Evolutionary conservation across 2,797 vertebrate genomes (phyloP), one percentile per base, ranked within the genome.

Genomic region (Salmo trutta): DNA sequence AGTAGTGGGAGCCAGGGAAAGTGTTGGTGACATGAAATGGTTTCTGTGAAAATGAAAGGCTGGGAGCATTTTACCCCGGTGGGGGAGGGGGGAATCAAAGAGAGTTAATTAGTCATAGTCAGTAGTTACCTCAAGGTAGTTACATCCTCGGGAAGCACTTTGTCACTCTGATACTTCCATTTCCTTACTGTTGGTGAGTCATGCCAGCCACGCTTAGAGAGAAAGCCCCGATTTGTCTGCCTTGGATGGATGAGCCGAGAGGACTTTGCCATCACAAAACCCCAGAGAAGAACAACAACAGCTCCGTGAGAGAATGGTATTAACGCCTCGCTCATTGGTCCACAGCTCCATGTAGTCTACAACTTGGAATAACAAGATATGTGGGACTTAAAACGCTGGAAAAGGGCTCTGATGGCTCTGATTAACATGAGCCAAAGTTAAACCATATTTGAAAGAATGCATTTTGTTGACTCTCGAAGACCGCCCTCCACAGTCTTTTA

Each of bases 221-320:
- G 80, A 41, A 29, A 36, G 33, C 71, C 53, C 6, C 21, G 15
- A 19, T 36, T 79, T 53, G 73, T 83, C 74, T 74, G 41, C 72
- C 80, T 78, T 75, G 83, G 41, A 12, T 52, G 69, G 83, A 79
- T 81, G 81, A 85, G 76, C 65, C 77, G 53, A 84, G 19, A 59
- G 56, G 74, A 78, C 77, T 52, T 79, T 78, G 41, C 75, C 86
- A 85, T 87, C 87, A 79, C 80, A 82, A 77, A 78, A 53, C 52
- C 78, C 65, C 84, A 29, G 17, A 54, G 52, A 7, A 54, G 41
- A 81, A 79, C 51, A 53, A 78, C 66, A 77, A 74, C 66, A 68
- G 59, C 17, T 64, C 65, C 33, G 15, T 29, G 15, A 33, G 41
- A 47, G 15, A 24, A 33, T 16, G 31, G 16, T 33, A 6, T 33